Base-by-base conservation (phyloP, 1,140 invertebrate genomes). In the Drosophila suzukii region DNA sequence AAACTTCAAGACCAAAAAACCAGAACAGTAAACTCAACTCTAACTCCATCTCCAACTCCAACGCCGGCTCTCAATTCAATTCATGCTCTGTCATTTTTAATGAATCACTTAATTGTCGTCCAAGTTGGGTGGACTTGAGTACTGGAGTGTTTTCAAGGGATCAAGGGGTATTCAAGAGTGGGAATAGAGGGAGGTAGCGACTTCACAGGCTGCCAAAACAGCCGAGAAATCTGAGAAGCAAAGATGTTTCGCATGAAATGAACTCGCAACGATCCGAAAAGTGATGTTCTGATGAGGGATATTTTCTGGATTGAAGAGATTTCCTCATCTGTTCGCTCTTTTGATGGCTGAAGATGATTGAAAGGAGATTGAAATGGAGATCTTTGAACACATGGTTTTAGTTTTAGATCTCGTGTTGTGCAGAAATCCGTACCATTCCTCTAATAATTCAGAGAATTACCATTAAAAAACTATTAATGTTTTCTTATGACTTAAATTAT, bases 71-170 rank as follows among this genome's bases (percentile, higher is more conserved):
- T 82, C 75, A 75, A 88, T 89, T 88, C 62, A 89, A 86, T 89
- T 88, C 75, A 79, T 83, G 75, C 79, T 83, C 84, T 88, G 83
- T 88, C 84, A 84, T 84, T 89, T 89, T 90, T 90, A 89, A 89
- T 89, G 85, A 89, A 90, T 89, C 84, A 81, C 85, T 89, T 89
- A 89, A 89, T 89, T 89, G 84, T 84, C 78, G 73, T 81, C 66
- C 81, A 72, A 73, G 70, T 43, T 74, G 55, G 63, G 56, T 44
- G 47, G 67, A 71, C 55, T 51, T 38, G 58, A 74, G 66, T 80
- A 73, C 68, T 84, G 47, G 20, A 63, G 58, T 27, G 63, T 41
- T 67, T 65, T 17, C 41, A 36, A 13, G 27, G 50, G 50, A 50
- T 59, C 15, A 44, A 44, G 7, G 4, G 41, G 43, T 8, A 46